Evolutionary conservation across 2,113 vertebrate species (phyloP), one percentile per base, ranked within the genome.

Genomic region (Gnathonemus echidnorhynchus): DNA sequence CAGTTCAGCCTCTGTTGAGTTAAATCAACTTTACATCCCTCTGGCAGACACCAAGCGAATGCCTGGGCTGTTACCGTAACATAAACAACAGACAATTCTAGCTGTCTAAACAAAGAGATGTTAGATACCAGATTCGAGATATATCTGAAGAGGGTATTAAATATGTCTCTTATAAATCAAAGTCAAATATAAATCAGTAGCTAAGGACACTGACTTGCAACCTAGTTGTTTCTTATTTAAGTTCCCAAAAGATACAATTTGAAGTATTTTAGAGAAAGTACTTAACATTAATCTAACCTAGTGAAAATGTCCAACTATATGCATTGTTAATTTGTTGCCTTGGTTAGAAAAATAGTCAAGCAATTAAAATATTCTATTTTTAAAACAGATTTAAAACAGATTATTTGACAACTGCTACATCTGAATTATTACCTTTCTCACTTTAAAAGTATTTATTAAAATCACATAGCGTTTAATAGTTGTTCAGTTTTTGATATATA

Each of bases 111-210:
- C 85, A 87, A 46, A 87, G 85, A 87, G 45, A 48, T 85, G n/a
- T 46, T 85, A 85, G 39, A 48, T 85, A 85, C 39, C 39, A 10
- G 42, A 85, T 48, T 50, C 45, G 27, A 5, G 11, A 7, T 49
- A 87, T 52, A 52, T 48, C 49, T 52, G 17, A 48, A 87, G 5
- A 87, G 85, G 85, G 49, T 24, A 24, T 85, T 87, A 52, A 52
- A 87, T 11, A 87, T 7, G n/a, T 17, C 86, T 39, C 5, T 49
- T 53, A 87, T 52, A 53, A 35, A 35, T 35, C 50, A 56, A 53
- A 53, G 50, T 87, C 21, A 87, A 87, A 87, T n/a, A 87, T 87
- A 87, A 87, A 85, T 85, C 83, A 46, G 45, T 85, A 46, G 45
- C 42, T 48, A 85, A 85, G 24, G 83, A 85, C 83, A 85, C 24